Evolutionary conservation across 2,888 invertebrate genomes (phyloP), one percentile per base, ranked within the genome.

Genomic region (Chorisops tibialis): DNA sequence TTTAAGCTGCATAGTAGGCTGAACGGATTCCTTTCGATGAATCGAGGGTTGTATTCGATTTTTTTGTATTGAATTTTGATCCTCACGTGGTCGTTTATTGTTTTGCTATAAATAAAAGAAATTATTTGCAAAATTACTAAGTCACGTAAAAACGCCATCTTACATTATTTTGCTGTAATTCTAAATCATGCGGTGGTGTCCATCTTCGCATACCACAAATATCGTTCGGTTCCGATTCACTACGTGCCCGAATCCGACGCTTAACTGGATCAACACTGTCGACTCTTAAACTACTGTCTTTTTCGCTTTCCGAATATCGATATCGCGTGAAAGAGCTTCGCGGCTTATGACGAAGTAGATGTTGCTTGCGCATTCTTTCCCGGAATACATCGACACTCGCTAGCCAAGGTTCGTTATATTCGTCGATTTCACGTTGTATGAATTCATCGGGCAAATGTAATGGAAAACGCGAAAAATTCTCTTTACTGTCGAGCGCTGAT

Each of bases 221-320:
- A 49, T 67, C 66, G 56, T 62, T 66, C 21, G 64, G 66, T 59
- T 69, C 67, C 22, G 67, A 68, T 56, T 74, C 73, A 50, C 69
- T 63, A 12, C 67, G 66, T n/a, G 67, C 68, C 50, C 71, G 68
- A 63, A 68, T 60, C 4, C 50, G 22, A 4, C 18, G 7, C 41
- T 38, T 50, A 1, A 24, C 22, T 18, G 38, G 11, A 19, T 48
- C 48, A 12, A 12, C 30, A n/a, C 21, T 22, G 5, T 14, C 22
- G 0, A 14, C n/a, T 9, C 6, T 6, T 6, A 12, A n/a, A 22
- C 22, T 9, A 41, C 21, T 21, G 41, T 54, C 39, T 22, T 54
- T 54, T 39, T 54, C 52, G 22, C 52, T 54, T 22, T 56, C 56
- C n/a, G 56, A 56, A 56, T 54, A 54, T 6, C 43, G 54, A 22